A percentile compares a stretch with the other conserved stretches of the same genome.
Evolutionary conservation across 1,140 invertebrate genomes (phyloP).

Genomic region (Stegodyphus mimosarum): DNA sequence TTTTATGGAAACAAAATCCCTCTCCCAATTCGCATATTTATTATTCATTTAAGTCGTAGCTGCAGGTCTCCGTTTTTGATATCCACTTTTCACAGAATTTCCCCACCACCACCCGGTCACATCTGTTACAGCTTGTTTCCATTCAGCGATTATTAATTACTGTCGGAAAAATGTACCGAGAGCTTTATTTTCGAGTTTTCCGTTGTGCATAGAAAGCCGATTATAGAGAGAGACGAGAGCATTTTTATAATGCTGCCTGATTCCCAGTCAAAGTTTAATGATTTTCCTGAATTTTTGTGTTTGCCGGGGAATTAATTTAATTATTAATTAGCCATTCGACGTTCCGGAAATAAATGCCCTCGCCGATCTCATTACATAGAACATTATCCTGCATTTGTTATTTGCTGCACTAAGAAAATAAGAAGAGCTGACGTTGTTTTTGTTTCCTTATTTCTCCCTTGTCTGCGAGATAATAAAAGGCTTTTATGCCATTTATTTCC

Average conservation of each 20-base stretch:
- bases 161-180: slow-evolving; percentile 50
- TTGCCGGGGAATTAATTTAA: slow-evolving; percentile 33
- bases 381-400: not conserved
- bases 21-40: slow-evolving; percentile 41
- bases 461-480: not conserved
- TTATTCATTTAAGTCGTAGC: slow-evolving; percentile 53
- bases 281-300: slow-evolving; percentile 27
- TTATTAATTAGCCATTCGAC: slow-evolving; percentile 32
- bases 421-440: slow-evolving; percentile 12
- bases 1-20: slow-evolving; percentile 23
- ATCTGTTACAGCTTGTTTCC: slow-evolving; percentile 14
- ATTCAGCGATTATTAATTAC: slow-evolving; percentile 51
- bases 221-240: slow-evolving; percentile 28
- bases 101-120: not conserved
- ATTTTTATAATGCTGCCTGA: slow-evolving; percentile 19
- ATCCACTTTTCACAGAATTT: not conserved
- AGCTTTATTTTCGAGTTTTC: slow-evolving; percentile 42
- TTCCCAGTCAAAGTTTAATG: slow-evolving; percentile 51
- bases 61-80: slow-evolving; percentile 5
- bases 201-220: slow-evolving; percentile 41
- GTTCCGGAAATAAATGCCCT: not conserved
- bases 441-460: not conserved
- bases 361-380: not conserved
- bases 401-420: slow-evolving; percentile 2
- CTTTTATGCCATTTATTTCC: not conserved